Base-by-base conservation (phyloP, 2,888 invertebrate genomes). In the Caenorhabditis plicata region DNA sequence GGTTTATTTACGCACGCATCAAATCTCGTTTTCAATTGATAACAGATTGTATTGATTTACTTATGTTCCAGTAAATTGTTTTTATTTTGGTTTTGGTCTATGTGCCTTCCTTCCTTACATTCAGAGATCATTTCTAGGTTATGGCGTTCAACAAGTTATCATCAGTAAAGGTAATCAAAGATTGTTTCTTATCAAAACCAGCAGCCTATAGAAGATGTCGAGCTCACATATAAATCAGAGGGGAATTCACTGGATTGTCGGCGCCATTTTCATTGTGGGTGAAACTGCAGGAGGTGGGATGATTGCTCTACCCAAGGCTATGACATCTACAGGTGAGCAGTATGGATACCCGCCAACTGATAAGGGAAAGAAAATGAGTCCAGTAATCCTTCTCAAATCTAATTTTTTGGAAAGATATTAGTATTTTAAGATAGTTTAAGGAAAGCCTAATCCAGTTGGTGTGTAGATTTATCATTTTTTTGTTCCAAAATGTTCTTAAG, bases 281-380 rank as follows among this genome's bases (percentile, higher is more conserved):
- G 63, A 64, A 35, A 67, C 63, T n/a, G 63, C 60, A 11, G 67
- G 67, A 13, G 67, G 63, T 13, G 67, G 67, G 22, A 64, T 67
- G 63, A 56, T 67, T 38, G 67, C 58, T 4, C 48, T 66, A 11
- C 45, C 62, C 22, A 44, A 52, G 29, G 66, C 66, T 2, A 20
- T 66, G 17, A 49, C 55, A 17, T 61, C 57, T 2, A 57, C 55
- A 38, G 65, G n/a, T n/a, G n/a, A n/a, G n/a, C n/a, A n/a, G n/a
- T n/a, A n/a, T n/a, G n/a, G n/a, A n/a, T n/a, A n/a, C n/a, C n/a
- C n/a, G n/a, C n/a, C n/a, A n/a, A 45, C 31, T 29, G 13, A 29
- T 29, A 11, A 11, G 31, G 31, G 31, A 11, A n/a, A 29, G 31
- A 11, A 29, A 11, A 29, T n/a, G 31, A n/a, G 9, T 11, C 9